Conservation (phyloP, 2,113 vertebrate species). For the Monopterus albus region DNA sequence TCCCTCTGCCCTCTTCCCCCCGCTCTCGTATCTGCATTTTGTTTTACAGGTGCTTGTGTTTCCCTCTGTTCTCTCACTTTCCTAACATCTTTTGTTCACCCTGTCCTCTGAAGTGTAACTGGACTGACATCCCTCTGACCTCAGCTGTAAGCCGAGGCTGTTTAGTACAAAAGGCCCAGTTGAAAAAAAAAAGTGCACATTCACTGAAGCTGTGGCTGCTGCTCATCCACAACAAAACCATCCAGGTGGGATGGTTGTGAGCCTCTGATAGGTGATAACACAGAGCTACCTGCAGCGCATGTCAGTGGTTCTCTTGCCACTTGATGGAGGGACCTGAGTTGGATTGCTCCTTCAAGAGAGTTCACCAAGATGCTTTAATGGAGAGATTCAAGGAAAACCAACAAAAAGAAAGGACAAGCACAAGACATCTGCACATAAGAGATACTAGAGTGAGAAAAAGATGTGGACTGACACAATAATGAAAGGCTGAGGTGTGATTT, state of each 20-base stretch:
- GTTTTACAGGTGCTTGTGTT: neutral
- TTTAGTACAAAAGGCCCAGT: slow-evolving; percentile 9
- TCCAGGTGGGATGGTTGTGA: neutral
- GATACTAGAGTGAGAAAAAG: neutral
- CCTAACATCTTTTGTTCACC: neutral
- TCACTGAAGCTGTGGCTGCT: neutral
- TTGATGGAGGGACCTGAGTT: neutral
- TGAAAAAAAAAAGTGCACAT: slow-evolving; percentile 10
- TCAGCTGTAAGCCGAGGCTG: neutral
- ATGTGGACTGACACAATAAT: neutral
- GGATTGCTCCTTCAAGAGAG: neutral
- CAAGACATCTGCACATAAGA: neutral
- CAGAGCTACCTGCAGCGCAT: no score
- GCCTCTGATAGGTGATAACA: slow-evolving; percentile 18
- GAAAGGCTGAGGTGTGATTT: neutral
- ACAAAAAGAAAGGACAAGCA: neutral
- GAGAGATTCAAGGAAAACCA: neutral
- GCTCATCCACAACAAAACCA: neutral
- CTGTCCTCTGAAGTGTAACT: neutral
- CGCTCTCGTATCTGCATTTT: slow-evolving; percentile 3
- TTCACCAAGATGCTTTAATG: neutral
- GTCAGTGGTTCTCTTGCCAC: neutral
- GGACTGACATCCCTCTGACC: slow-evolving; percentile 9
- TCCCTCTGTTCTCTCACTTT: slow-evolving; percentile 4
- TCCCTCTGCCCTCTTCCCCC: slow-evolving; percentile 8